Conservation (phyloP, 2,888 invertebrate species). For the Macrosiphum euphorbiae region DNA sequence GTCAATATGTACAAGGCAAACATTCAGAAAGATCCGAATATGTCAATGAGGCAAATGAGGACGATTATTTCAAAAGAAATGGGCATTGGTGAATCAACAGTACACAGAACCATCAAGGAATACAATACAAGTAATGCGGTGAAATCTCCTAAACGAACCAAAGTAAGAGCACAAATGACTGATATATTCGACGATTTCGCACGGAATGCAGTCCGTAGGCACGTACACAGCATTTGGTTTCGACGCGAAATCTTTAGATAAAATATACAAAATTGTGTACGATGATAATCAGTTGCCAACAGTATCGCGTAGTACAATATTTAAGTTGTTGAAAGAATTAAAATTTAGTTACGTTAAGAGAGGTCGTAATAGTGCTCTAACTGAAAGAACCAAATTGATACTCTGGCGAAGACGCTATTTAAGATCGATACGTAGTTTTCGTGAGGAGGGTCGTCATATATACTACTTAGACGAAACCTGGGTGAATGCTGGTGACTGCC, state of each 20-base stretch:
- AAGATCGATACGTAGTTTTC: neutral
- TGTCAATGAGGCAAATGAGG: constrained; percentile 24
- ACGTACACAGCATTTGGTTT: constrained; percentile 10
- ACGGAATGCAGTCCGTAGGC: constrained; percentile 27
- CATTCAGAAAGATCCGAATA: neutral
- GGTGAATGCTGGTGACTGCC: constrained; percentile 35
- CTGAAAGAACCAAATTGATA: neutral
- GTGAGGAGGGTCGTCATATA: neutral
- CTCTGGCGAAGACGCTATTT: neutral
- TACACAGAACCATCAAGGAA: constrained; percentile 15
- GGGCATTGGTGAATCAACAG: constrained; percentile 31
- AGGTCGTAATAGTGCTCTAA: constrained; percentile 17
- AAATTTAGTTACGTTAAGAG: constrained; percentile 10
- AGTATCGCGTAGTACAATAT: neutral
- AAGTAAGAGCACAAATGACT: neutral
- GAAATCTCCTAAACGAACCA: neutral
- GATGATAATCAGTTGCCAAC: constrained; percentile 11
- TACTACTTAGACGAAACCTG: constrained; percentile 49
- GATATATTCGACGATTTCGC: neutral
- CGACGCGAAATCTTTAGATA: constrained; percentile 17
- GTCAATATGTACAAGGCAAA: constrained; percentile 17
- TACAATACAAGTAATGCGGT: neutral
- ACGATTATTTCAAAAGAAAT: neutral
- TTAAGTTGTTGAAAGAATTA: constrained; percentile 1
- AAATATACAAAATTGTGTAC: constrained; percentile 8